phyloP scores from a whole-genome alignment of 2,113 vertebrate species.

The Amia ocellicauda region DNA sequence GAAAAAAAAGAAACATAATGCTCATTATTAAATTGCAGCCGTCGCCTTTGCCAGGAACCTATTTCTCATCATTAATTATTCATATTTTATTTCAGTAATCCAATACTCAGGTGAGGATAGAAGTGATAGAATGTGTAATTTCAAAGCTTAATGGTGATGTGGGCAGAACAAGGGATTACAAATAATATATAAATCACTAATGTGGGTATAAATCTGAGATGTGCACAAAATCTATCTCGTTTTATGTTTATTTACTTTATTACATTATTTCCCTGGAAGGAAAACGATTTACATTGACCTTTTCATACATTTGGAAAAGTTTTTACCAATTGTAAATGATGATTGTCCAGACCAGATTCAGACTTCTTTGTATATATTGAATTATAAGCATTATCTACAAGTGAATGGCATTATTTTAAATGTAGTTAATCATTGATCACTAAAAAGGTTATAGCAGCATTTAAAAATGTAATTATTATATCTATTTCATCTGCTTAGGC shows the following conservation, averaged over 20 bases:
- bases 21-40: conserved; percentile 96
- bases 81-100: conserved; percentile 97
- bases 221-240: conserved; percentile 52
- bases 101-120: conserved; percentile 97
- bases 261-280: conserved; percentile 51
- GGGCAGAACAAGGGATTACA: conserved; percentile 55
- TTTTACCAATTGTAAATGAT: conserved; percentile 24
- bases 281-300: conserved; percentile 55
- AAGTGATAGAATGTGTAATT: conserved; percentile 78
- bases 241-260: conserved; percentile 62
- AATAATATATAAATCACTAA: conserved; percentile 59
- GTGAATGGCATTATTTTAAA: neutral
- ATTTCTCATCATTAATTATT: conserved; percentile 99
- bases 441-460: no score
- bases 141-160: conserved; percentile 88
- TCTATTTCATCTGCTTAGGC: no score
- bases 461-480: no score
- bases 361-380: conserved; percentile 5
- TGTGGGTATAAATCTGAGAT: conserved; percentile 30
- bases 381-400: conserved; percentile 5
- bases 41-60: conserved; percentile 90
- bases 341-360: conserved; percentile 8
- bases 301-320: conserved; percentile 26
- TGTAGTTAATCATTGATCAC: neutral
- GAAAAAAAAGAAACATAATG: conserved; percentile 78